Evolutionary conservation across 2,888 invertebrate genomes (phyloP), one percentile per base, ranked within the genome.

Genomic region (Deilephila porcellus): DNA sequence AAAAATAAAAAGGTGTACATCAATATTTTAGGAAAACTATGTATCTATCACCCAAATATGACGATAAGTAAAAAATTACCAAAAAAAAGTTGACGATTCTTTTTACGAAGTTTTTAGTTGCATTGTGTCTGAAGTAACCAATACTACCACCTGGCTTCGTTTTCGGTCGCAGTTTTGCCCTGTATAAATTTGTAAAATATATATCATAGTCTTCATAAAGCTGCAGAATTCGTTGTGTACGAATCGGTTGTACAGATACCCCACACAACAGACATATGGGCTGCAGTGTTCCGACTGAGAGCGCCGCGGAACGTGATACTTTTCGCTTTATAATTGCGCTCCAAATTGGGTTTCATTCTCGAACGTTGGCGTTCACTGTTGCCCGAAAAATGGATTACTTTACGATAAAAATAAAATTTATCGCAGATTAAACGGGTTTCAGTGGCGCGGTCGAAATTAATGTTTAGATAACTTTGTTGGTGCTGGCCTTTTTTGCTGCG

Each of bases 381-480:
- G 64, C 3, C 64, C 8, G 64, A 20, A 64, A 64, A 64, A 64
- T 37, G 32, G 25, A 60, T 60, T 64, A 64, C 37, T 64, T 64
- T 37, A 64, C 20, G 64, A 64, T 64, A 64, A 64, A 37, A 64
- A 64, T 64, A 64, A 37, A 64, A 64, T 64, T 64, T 64, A 64
- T 64, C 37, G 20, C 64, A 64, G 64, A 64, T 64, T 64, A 64
- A 64, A 64, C 64, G 64, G 64, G 64, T 64, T 37, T 64, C 56
- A 20, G 34, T 34, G 64, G 64, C n/a, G 34, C 20, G 37, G 64
- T 37, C 64, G 37, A 37, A 37, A 64, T 64, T 37, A 64, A 64
- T 64, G 64, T 29, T 60, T 64, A 64, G 64, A 64, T 64, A 64
- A 37, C 64, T 37, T 64, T 34, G 37, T 29, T 20, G 64, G 11